Base-by-base conservation (phyloP, 2,113 vertebrate species). In the Scytalopus superciliaris region DNA sequence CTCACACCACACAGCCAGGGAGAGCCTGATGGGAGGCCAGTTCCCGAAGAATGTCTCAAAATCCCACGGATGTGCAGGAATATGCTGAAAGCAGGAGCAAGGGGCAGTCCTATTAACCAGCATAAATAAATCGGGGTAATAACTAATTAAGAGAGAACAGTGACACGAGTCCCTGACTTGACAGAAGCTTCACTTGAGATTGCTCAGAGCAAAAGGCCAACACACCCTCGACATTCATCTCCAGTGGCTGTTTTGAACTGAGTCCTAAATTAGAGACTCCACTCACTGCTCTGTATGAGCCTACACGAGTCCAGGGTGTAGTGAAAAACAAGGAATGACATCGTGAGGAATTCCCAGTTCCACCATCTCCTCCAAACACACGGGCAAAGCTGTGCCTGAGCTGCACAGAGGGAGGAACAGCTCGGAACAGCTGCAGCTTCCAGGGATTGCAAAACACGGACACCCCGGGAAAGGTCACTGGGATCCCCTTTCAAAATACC, bases 401-500 rank as follows among this genome's bases (percentile, higher is more conserved):
- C 89, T 78, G 21, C 82, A 68, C 31, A 1, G 55, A 59, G 91
- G 68, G 69, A 88, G 83, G 55, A 93, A 97, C 70, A 82, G 95
- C 90, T 60, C 33, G 9, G 68, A 93, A 91, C 98, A 98, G 98
- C 98, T 98, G 98, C 97, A 94, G 93, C 88, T 86, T 70, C 67
- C 95, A 90, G 69, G 76, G 84, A 94, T 60, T 97, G 94, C 97
- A 97, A 84, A 96, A 95, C 31, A 53, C 4, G 27, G 90, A 96
- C 82, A 93, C 95, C 96, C 94, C 53, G 40, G 80, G 72, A 98
- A 98, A 98, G 97, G 97, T 97, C 98, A 97, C 90, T 19, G 39
- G 88, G 97, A 97, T 98, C 97, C 94, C 94, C 97, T 98, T 98
- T 95, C 97, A 93, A 94, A 96, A 77, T 10, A 96, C 88, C 49